Evolutionary conservation across 2,113 vertebrate genomes (phyloP), one percentile per base, ranked within the genome.

Genomic region (Psittacula cyanocephala): DNA sequence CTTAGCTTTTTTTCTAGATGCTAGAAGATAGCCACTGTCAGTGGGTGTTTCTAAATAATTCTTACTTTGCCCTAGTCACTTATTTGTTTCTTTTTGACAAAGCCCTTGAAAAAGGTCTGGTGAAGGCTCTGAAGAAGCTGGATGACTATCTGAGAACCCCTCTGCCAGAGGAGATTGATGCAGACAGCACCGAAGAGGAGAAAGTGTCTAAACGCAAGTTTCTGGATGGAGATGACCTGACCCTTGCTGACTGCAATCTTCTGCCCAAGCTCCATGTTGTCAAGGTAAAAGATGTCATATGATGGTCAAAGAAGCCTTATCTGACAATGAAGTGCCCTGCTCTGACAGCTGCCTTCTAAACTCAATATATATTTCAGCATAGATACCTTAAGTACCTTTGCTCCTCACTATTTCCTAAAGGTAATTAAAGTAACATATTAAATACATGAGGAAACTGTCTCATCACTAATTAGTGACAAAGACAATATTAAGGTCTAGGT

Each of bases 261-360:
- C 98, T 99, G 95, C 99, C 99, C 76, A 99, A 99, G 96, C 99
- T 99, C 68, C 99, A 99, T 10, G 99, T 99, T 96, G 98, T 99
- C 93, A 99, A 99, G 99, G 99, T 99, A 96, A 98, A 94, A 91
- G 20, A 28, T 43, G 4, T 47, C 10, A 35, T 23, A 22, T 5
- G 3, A 27, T 70, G 33, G 9, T 67, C 7, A 43, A 27, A 55
- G 67, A 69, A 68, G 13, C 12, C 19, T 74, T 47, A 35, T 37
- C 12, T 87, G 70, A 49, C 19, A 46, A 2, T 28, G 33, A 46
- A 35, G 18, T 71, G 23, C 17, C 28, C 39, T 63, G n/a, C 29
- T 86, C 53, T 7, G 11, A 41, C 17, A 80, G 37, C n/a, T 2
- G 1, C 53, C 24, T 10, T 13, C 57, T 75, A 46, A 72, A 89